phyloP scores from a whole-genome alignment of 2,113 vertebrate genomes.

The Erythrocebus patas region DNA sequence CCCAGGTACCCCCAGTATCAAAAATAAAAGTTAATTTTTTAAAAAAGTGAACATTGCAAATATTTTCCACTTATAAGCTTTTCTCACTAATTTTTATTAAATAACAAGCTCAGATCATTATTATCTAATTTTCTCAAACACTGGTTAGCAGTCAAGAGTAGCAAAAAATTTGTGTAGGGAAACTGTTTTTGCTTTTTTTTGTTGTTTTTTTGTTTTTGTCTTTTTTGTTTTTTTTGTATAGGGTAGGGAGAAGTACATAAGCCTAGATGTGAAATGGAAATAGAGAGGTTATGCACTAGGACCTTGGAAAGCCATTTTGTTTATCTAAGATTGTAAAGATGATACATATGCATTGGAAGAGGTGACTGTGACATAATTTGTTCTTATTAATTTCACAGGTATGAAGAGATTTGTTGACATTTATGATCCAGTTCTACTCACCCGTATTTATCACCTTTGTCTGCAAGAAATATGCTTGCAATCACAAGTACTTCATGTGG shows the following conservation, averaged over 20 bases:
- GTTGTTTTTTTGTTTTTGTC: not conserved
- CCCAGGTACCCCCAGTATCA: too few relatives aligned
- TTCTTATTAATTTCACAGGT: not conserved
- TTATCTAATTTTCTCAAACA: not conserved
- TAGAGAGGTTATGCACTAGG: not conserved
- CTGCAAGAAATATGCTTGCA: not conserved
- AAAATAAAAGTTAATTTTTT: too few relatives aligned
- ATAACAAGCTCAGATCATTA: not conserved
- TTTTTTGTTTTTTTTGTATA: not conserved
- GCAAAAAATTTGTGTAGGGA: not conserved
- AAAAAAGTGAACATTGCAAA: not conserved
- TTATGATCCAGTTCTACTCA: not conserved
- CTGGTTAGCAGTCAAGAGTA: not conserved
- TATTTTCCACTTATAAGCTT: not conserved
- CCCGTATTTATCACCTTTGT: not conserved
- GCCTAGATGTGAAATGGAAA: not conserved
- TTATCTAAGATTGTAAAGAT: not conserved
- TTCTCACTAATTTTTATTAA: not conserved
- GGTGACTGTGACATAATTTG: not conserved
- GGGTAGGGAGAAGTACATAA: not conserved
- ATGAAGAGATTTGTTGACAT: not conserved
- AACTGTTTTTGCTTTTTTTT: not conserved
- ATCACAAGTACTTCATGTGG: not conserved
- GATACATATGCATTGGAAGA: not conserved
- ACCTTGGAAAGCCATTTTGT: not conserved